phyloP scores from a whole-genome alignment of 2,888 invertebrate genomes.

The Amphimallon solstitiale region DNA sequence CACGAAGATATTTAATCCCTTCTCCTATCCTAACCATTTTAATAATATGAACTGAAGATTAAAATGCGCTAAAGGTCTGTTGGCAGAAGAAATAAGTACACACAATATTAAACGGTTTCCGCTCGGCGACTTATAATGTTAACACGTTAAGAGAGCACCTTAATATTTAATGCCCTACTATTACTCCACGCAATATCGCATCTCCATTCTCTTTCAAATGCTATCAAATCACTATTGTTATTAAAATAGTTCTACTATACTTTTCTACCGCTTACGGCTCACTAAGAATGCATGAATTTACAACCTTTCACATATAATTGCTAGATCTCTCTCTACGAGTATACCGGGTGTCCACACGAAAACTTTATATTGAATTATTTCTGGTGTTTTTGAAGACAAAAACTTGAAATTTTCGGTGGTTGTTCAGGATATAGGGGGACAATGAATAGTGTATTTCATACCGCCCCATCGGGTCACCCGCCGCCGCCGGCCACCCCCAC shows the following conservation, averaged over 20 bases:
- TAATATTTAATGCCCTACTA: constrained; percentile 12
- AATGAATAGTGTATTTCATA: no score
- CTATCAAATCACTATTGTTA: not conserved
- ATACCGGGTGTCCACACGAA: no score
- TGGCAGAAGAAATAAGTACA: constrained; percentile 11
- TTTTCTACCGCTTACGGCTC: not conserved
- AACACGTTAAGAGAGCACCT: constrained; percentile 12
- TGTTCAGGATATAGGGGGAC: no score
- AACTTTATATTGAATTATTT: no score
- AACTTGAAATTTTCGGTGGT: no score
- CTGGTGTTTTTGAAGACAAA: no score
- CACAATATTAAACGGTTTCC: constrained; percentile 12
- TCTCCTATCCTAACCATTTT: constrained; percentile 18
- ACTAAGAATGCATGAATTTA: not conserved
- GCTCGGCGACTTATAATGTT: constrained; percentile 13
- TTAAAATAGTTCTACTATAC: constrained; percentile 2
- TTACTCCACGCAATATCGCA: not conserved
- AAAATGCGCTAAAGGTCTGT: constrained; percentile 6
- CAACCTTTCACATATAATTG: no score
- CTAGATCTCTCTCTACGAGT: no score
- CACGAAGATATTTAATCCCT: constrained; percentile 27
- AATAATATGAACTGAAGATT: constrained; percentile 8
- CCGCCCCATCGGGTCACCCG: no score
- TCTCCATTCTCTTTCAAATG: constrained; percentile 1
- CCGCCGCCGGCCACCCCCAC: no score